Evolutionary conservation across 2,888 invertebrate species (phyloP).

Genomic region (Eurois occulta): DNA sequence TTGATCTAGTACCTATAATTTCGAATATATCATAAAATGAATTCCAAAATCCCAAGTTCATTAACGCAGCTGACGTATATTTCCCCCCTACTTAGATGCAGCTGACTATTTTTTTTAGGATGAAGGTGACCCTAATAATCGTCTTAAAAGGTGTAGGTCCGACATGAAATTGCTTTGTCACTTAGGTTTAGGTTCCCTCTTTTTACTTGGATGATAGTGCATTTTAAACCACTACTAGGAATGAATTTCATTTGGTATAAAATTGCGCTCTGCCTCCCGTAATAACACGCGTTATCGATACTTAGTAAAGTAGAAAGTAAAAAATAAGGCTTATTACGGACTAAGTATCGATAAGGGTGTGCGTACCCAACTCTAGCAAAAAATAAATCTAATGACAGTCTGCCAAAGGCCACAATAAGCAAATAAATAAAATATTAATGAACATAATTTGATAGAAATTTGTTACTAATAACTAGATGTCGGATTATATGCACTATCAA

Average conservation of each 20-base stretch:
- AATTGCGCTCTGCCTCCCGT: not conserved
- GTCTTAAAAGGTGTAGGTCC: too few species aligned
- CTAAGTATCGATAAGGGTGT: conserved; percentile 5
- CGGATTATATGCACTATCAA: not conserved
- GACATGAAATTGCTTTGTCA: too few species aligned
- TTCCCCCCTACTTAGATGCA: too few species aligned
- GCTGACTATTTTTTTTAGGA: too few species aligned
- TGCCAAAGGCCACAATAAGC: conserved; percentile 30
- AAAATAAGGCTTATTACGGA: not conserved
- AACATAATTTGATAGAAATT: not conserved
- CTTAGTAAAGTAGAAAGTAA: not conserved
- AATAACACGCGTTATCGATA: not conserved
- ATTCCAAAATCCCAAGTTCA: too few species aligned
- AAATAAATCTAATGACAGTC: conserved; percentile 10
- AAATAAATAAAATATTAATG: conserved; percentile 3
- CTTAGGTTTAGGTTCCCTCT: too few species aligned
- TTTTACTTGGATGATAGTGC: not conserved
- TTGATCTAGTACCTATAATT: too few species aligned
- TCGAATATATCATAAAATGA: too few species aligned
- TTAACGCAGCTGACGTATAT: too few species aligned
- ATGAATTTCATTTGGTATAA: not conserved
- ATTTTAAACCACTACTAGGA: not conserved
- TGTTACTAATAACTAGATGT: not conserved
- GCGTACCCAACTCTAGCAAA: not conserved
- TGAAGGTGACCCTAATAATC: too few species aligned